Evolutionary conservation across 2,113 vertebrate species (phyloP).

Genomic region (Atrichornis clamosus): DNA sequence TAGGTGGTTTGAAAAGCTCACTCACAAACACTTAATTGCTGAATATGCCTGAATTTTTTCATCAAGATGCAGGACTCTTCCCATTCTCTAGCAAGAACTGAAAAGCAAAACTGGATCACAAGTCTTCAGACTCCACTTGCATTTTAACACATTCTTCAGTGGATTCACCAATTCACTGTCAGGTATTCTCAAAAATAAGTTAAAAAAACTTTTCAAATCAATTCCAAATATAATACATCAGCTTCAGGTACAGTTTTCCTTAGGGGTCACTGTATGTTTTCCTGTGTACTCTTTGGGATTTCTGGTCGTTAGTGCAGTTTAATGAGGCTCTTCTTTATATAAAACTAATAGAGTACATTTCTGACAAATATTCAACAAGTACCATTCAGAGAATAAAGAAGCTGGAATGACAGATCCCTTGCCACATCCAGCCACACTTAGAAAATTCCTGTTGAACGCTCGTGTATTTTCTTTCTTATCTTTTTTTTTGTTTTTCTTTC

Average conservation of each 20-base stretch:
- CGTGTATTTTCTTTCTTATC: neutral
- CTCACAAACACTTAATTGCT: neutral
- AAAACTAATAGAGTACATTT: neutral
- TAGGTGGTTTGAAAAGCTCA: neutral
- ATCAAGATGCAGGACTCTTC: neutral
- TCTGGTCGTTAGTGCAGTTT: neutral
- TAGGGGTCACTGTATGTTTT: neutral
- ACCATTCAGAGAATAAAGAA: neutral
- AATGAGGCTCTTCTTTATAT: neutral
- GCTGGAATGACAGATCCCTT: neutral
- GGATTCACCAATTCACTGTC: neutral
- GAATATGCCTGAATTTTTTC: neutral
- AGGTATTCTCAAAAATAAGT: neutral
- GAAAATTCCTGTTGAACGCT: neutral
- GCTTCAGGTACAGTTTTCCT: neutral
- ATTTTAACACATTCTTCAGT: neutral
- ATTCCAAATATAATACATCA: neutral
- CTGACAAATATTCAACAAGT: neutral
- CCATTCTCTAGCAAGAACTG: neutral
- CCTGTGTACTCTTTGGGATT: neutral
- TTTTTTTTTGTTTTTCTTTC: neutral
- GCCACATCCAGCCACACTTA: neutral
- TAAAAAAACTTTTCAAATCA: neutral
- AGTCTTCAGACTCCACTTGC: neutral
- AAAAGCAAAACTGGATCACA: neutral